Evolutionary conservation across 2,113 vertebrate genomes (phyloP).

Genomic region (Synodontis membranacea): DNA sequence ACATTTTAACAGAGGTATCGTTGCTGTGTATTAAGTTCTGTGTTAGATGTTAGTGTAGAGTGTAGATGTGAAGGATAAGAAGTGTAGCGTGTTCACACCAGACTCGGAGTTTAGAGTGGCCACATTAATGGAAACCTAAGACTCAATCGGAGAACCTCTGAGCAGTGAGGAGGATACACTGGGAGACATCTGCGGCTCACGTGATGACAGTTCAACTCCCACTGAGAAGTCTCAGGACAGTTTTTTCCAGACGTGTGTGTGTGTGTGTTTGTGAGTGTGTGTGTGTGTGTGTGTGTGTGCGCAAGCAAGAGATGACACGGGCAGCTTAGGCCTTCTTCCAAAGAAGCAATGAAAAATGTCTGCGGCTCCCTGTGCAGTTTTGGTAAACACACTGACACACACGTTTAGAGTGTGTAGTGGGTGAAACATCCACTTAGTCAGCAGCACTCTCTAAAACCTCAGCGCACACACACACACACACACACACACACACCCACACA

Average conservation of each 20-base stretch:
- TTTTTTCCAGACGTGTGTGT: constrained; percentile 62
- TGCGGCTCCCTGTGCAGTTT: constrained; percentile 3
- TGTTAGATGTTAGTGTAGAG: not conserved
- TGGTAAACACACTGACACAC: constrained; percentile 26
- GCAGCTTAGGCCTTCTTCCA: not conserved
- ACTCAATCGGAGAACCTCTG: constrained; percentile 60
- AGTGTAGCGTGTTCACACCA: constrained; percentile 35
- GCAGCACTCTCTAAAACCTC: constrained; percentile 28
- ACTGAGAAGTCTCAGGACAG: constrained; percentile 65
- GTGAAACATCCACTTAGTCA: constrained; percentile 30
- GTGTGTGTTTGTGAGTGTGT: constrained; percentile 20
- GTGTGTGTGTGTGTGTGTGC: constrained; percentile 22
- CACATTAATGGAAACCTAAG: constrained; percentile 70
- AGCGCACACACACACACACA: constrained; percentile 33
- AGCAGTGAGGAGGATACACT: constrained; percentile 47
- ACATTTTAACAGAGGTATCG: not conserved
- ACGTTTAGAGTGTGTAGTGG: constrained; percentile 25
- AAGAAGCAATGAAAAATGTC: constrained; percentile 19
- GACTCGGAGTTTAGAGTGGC: constrained; percentile 59
- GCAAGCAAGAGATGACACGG: constrained; percentile 13
- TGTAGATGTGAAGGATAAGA: constrained; percentile 10
- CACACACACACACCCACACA: constrained; percentile 39
- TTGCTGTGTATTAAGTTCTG: not conserved
- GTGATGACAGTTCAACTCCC: constrained; percentile 68
- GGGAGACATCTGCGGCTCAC: constrained; percentile 64